A percentile compares a stretch with the other conserved stretches of the same genome.
phyloP scores from a whole-genome alignment of 2,113 vertebrate genomes.

The Pseudonaja textilis region DNA sequence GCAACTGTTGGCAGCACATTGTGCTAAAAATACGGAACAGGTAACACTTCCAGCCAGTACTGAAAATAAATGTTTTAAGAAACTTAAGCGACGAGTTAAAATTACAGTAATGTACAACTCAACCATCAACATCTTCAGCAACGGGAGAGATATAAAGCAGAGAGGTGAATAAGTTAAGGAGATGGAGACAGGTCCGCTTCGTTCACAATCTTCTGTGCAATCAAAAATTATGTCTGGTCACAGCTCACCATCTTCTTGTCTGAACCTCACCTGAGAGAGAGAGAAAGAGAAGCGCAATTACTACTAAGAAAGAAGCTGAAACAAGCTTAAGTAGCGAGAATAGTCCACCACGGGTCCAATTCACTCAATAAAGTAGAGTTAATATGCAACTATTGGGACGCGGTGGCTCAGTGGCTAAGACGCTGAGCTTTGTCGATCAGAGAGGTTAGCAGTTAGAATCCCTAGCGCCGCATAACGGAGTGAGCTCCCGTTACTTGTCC shows the following conservation, averaged over 20 bases:
- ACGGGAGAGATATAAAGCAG: slow-evolving; percentile 70
- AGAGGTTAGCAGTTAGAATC: too few relatives aligned
- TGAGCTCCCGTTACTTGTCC: too few relatives aligned
- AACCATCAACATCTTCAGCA: slow-evolving; percentile 71
- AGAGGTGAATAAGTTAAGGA: slow-evolving; percentile 80
- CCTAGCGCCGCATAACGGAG: rapidly evolving
- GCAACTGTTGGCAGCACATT: slow-evolving; percentile 82
- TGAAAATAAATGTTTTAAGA: slow-evolving; percentile 83
- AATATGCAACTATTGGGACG: too few relatives aligned
- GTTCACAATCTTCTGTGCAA: slow-evolving; percentile 75
- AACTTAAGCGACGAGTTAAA: slow-evolving; percentile 79
- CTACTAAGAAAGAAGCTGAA: not conserved
- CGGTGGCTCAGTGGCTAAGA: too few relatives aligned
- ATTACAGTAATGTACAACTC: slow-evolving; percentile 84
- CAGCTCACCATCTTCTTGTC: slow-evolving; percentile 66
- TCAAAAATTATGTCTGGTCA: slow-evolving; percentile 68
- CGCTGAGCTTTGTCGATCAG: too few relatives aligned
- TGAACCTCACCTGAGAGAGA: slow-evolving; percentile 60
- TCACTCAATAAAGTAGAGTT: not conserved
- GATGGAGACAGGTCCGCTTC: slow-evolving; percentile 76
- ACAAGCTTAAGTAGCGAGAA: not conserved
- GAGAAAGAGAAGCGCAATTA: not conserved
- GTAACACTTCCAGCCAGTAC: slow-evolving; percentile 87
- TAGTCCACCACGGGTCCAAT: not conserved
- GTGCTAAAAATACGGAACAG: slow-evolving; percentile 83